Percentiles rank a stretch among this genome's conserved stretches.
Conservation (phyloP, 2,888 invertebrate genomes). For the Lasioglossum morio region DNA sequence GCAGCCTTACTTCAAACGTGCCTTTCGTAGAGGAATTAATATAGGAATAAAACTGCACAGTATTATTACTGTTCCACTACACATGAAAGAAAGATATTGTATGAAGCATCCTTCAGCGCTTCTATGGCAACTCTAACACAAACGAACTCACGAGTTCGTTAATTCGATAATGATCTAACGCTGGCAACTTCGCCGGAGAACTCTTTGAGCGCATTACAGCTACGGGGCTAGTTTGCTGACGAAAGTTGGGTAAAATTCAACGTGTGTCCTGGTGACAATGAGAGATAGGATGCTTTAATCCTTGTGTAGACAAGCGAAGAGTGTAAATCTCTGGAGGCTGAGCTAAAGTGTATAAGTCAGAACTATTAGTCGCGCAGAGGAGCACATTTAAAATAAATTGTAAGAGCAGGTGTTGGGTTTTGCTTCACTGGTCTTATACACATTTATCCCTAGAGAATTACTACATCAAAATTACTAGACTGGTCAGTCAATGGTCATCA, state of each 20-base stretch:
- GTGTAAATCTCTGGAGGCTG: background rate
- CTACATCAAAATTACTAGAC: too few relatives aligned
- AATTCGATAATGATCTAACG: constrained; percentile 21
- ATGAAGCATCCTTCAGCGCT: background rate
- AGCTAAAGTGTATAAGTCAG: background rate
- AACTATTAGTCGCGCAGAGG: background rate
- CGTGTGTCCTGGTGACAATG: background rate
- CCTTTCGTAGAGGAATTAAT: background rate
- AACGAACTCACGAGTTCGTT: constrained; percentile 25
- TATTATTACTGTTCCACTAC: background rate
- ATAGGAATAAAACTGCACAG: background rate
- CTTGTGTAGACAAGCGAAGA: background rate
- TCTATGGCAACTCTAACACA: background rate
- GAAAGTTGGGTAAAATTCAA: background rate
- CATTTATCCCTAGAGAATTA: too few relatives aligned
- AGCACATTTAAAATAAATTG: background rate
- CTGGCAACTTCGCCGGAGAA: background rate
- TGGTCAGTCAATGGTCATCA: too few relatives aligned
- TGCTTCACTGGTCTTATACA: too few relatives aligned
- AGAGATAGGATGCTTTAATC: background rate
- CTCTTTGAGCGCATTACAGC: background rate
- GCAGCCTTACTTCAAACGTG: too few relatives aligned
- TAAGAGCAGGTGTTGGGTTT: background rate
- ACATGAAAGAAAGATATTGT: background rate
- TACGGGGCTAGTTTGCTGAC: background rate